Base-by-base conservation (phyloP, 1,140 invertebrate species). In the Proales similis region DNA sequence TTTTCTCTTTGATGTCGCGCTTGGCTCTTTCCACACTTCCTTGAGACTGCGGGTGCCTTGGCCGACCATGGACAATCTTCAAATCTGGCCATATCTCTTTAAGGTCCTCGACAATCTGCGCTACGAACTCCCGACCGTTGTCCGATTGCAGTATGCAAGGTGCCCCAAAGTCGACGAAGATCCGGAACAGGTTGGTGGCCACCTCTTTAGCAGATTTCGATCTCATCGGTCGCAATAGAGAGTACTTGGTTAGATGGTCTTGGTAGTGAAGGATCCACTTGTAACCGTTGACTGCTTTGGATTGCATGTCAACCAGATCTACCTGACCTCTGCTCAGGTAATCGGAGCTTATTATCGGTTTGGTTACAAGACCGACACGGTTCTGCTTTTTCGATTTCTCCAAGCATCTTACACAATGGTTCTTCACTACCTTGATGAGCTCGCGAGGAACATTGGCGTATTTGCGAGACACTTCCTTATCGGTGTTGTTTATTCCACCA, bases 141-240 rank as follows among this genome's bases (percentile, higher is more conserved):
- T 76, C 69, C 65, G 68, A 70, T 51, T 75, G 73, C 22, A 74
- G 66, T 38, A 77, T 73, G 46, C 45, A 30, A 24, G 72, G 71
- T 47, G 39, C 22, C 20, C 19, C 42, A 67, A 72, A 69, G 66
- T 70, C 63, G 29, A 68, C 66, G 69, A 77, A 76, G 62, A 76
- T 74, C n/a, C n/a, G n/a, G n/a, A n/a, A n/a, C n/a, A n/a, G n/a
- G n/a, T n/a, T n/a, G n/a, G n/a, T n/a, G n/a, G 48, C 48, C 14
- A 51, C 48, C 26, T 51, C 48, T 32, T 22, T 32, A 33, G 48
- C 48, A 12, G 4, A 3, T 51, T 51, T 36, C n/a, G 33, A n/a
- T n/a, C n/a, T n/a, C n/a, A n/a, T n/a, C n/a, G n/a, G n/a, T 51
- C 47, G n/a, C 5, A 48, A 14, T 30, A 48, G 19, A 14, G 19